Evolutionary conservation across 2,797 vertebrate genomes (phyloP).

Genomic region (Craterocephalus amniculus): DNA sequence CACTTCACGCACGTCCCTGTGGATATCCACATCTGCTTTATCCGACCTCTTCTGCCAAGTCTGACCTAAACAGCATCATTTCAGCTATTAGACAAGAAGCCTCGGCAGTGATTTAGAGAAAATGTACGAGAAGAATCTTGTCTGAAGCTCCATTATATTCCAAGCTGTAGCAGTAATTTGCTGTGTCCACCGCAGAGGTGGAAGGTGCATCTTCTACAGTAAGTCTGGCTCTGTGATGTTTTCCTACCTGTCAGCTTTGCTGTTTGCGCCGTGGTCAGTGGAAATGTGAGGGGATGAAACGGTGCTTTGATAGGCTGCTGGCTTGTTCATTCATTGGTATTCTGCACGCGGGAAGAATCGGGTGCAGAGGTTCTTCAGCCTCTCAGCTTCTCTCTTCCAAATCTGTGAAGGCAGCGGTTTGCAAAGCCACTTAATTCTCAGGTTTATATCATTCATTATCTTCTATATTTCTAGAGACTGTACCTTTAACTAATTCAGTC

Average conservation of each 20-base stretch:
- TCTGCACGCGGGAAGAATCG: slow-evolving; percentile 61
- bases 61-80: slow-evolving; percentile 22
- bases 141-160: slow-evolving; percentile 10
- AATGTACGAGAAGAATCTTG: neutral
- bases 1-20: slow-evolving; percentile 11
- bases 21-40: slow-evolving; percentile 18
- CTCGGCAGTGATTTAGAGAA: slow-evolving; percentile 5
- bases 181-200: neutral
- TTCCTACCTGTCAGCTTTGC: slow-evolving; percentile 34
- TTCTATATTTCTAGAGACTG: slow-evolving; percentile 15
- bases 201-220: slow-evolving; percentile 39
- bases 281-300: slow-evolving; percentile 67
- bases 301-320: slow-evolving; percentile 70
- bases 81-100: neutral
- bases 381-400: slow-evolving; percentile 31
- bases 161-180: slow-evolving; percentile 2
- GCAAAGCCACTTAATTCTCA: slow-evolving; percentile 36
- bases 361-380: slow-evolving; percentile 65
- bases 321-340: slow-evolving; percentile 77
- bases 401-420: slow-evolving; percentile 40
- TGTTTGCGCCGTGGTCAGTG: slow-evolving; percentile 52
- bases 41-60: slow-evolving; percentile 23
- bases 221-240: no score
- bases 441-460: neutral
- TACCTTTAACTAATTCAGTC: slow-evolving; percentile 36